Conservation (phyloP, 2,888 invertebrate genomes). For the Sympetrum striolatum region DNA sequence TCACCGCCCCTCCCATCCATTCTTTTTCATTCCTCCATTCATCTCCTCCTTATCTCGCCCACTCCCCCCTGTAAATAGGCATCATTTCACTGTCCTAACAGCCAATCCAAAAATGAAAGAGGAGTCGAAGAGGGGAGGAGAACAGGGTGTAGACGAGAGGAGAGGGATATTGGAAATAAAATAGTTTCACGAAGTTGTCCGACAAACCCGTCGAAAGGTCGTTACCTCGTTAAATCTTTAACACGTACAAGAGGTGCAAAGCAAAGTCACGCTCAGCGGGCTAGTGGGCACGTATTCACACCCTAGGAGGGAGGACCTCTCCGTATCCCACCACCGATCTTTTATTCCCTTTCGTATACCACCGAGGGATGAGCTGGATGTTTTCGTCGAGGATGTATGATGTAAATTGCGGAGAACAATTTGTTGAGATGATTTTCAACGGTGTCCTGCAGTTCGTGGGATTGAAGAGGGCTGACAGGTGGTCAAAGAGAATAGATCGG, state of each 20-base stretch:
- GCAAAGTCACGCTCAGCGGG: constrained; percentile 32
- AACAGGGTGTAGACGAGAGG: background rate
- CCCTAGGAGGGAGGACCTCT: background rate
- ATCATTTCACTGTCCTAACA: background rate
- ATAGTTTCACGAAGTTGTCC: constrained; percentile 43
- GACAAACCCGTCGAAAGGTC: constrained; percentile 43
- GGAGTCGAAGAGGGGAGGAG: background rate
- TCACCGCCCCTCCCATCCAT: background rate
- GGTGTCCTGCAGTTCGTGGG: background rate
- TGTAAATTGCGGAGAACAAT: background rate
- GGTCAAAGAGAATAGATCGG: background rate
- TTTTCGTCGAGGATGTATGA: background rate
- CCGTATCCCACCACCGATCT: background rate
- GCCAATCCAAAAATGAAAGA: background rate
- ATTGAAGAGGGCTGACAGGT: background rate
- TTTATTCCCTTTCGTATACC: background rate
- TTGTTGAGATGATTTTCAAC: background rate
- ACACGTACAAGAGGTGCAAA: constrained; percentile 39
- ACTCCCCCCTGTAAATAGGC: background rate
- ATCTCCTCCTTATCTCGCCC: background rate
- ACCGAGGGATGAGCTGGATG: background rate
- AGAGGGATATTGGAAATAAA: constrained; percentile 10
- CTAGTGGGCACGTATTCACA: constrained; percentile 41
- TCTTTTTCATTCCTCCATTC: background rate
- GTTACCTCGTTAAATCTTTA: constrained; percentile 43